Evolutionary conservation across 2,797 vertebrate species (phyloP), one percentile per base, ranked within the genome.

Genomic region (Garrulus glandarius): DNA sequence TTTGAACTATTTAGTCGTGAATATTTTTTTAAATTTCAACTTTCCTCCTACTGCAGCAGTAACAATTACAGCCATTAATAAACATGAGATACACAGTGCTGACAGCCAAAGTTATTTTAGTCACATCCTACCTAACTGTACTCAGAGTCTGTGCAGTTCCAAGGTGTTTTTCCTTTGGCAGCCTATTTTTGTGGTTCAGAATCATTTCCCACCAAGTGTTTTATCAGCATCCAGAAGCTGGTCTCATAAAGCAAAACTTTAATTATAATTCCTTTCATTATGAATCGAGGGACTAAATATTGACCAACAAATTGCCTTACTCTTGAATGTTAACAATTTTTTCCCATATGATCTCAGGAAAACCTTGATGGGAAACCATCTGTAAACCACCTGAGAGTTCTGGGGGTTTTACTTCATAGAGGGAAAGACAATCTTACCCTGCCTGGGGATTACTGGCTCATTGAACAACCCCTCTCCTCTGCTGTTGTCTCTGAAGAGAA

Each of bases 221-320:
- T 93, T 81, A 93, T 88, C 83, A 82, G 55, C 72, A 67, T 86
- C 92, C 90, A 93, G 83, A 94, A 95, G 61, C 57, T 68, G 78
- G 44, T 63, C 53, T 89, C 60, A 29, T 91, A 89, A 84, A 94
- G 30, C 79, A 91, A 81, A 93, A 92, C 56, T 81, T 84, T 43
- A 84, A 76, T 89, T 86, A 60, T 50, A 59, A 60, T 86, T 83
- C 14, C 94, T 95, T 93, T 92, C 61, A 55, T 78, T 86, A 64
- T 47, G 43, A 93, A 55, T 86, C 3, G 30, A 86, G 27, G 47
- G 26, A 67, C 85, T 88, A 81, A 82, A 92, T 90, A 72, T 81
- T 92, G 74, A 86, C 43, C 56, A 69, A 92, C 44, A 72, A 92
- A 86, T 95, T 92, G 67, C 52, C 63, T 59, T 72, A 19, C 80